Percentiles rank a stretch among this genome's conserved stretches.
Evolutionary conservation across 2,888 invertebrate genomes (phyloP).

Genomic region (Apamea sordens): DNA sequence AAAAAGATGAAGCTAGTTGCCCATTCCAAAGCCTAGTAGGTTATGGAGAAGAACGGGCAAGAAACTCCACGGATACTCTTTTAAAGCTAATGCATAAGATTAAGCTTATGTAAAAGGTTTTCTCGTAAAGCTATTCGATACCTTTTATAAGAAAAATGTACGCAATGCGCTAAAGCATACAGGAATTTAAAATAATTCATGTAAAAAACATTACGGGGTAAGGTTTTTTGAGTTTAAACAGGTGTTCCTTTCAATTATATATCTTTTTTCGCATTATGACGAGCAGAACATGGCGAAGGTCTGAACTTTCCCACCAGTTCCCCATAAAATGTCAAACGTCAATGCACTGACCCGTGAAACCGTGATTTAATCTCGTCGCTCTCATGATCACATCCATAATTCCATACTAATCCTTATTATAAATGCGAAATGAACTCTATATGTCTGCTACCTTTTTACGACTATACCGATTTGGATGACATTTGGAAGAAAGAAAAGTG

Average conservation of each 20-base stretch:
- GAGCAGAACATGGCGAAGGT: background rate
- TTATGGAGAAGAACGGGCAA: too few relatives aligned
- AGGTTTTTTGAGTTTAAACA: background rate
- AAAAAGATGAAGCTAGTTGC: too few relatives aligned
- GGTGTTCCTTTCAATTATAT: background rate
- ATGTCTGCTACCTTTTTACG: background rate
- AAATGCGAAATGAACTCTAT: background rate
- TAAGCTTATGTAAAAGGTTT: background rate
- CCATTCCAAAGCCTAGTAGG: too few relatives aligned
- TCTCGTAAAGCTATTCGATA: background rate
- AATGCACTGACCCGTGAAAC: slow-evolving; percentile 5
- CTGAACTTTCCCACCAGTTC: background rate
- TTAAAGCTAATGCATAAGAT: too few relatives aligned
- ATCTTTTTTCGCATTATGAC: background rate
- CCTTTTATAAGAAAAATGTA: background rate
- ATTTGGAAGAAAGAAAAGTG: background rate
- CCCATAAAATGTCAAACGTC: slow-evolving; percentile 22
- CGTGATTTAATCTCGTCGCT: slow-evolving; percentile 1
- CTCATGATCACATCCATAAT: background rate
- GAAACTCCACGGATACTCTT: too few relatives aligned
- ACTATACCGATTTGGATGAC: background rate
- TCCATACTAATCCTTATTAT: too few relatives aligned
- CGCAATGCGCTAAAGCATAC: too few relatives aligned
- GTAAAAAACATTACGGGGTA: too few relatives aligned
- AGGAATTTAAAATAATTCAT: too few relatives aligned